A percentile compares a stretch with the other conserved stretches of the same genome.
These are phyloP conservation scores for Trogon surrucura DNA, from an alignment of 2,113 vertebrate species.

Conservation along the genomic window DNA sequence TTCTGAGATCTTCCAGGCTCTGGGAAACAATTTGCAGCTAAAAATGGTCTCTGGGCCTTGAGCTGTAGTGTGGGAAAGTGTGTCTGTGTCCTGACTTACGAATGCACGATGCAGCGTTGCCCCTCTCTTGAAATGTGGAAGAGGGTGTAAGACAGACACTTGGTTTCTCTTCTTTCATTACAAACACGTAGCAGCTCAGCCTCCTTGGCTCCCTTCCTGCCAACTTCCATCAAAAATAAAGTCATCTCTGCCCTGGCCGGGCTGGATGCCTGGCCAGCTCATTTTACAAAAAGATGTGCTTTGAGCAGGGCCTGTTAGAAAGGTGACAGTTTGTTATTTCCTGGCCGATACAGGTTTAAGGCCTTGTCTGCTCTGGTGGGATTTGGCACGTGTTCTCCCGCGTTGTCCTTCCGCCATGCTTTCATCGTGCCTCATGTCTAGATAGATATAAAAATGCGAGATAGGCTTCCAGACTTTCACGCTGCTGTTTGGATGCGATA, in stretches of 20 bases:
- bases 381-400: not conserved
- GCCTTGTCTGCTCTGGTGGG: not conserved
- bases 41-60: not conserved
- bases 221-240: conserved; percentile 52
- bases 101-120: not conserved
- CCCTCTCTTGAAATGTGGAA: not conserved
- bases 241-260: conserved; percentile 24
- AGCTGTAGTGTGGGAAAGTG: not conserved
- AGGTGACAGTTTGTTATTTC: conserved; percentile 37
- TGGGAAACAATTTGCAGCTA: not conserved
- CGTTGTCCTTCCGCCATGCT: not conserved
- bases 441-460: not conserved
- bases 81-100: not conserved
- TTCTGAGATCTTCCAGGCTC: conserved; percentile 32
- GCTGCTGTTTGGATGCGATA: not conserved
- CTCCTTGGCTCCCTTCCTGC: conserved; percentile 41
- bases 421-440: not conserved
- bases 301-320: conserved; percentile 14
- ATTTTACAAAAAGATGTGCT: conserved; percentile 7
- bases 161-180: not conserved
- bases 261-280: conserved; percentile 18
- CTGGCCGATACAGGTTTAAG: not conserved
- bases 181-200: conserved; percentile 15
- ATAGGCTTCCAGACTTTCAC: not conserved
- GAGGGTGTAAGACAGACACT: not conserved